A percentile compares a stretch with the other conserved stretches of the same genome.
Conservation (phyloP, 1,140 invertebrate genomes). For the Anthonomus grandis region DNA sequence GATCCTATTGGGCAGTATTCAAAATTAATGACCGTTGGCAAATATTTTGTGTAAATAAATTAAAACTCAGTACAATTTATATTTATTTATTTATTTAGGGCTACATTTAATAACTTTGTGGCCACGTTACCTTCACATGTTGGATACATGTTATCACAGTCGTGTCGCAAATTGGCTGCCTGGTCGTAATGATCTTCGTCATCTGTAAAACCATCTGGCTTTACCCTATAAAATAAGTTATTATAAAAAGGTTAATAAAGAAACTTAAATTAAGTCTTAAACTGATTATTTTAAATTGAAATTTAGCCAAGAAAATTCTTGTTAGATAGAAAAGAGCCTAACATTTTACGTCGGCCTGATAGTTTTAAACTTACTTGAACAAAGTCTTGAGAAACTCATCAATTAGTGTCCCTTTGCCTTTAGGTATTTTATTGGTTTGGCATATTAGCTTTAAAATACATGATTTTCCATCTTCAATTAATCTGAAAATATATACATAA, state of each 20-base stretch:
- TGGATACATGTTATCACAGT: slow-evolving; percentile 52
- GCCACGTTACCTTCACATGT: slow-evolving; percentile 51
- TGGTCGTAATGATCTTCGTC: slow-evolving; percentile 39
- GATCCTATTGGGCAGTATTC: slow-evolving; percentile 53
- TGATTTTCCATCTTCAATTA: slow-evolving; percentile 47
- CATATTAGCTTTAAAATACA: slow-evolving; percentile 57
- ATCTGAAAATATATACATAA: too few relatives aligned
- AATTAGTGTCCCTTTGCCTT: slow-evolving; percentile 48
- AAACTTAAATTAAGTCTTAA: background rate
- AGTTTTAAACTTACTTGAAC: slow-evolving; percentile 55
- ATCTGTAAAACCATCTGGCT: slow-evolving; percentile 28
- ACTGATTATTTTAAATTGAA: background rate
- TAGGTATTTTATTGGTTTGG: slow-evolving; percentile 39
- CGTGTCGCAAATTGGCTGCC: slow-evolving; percentile 34
- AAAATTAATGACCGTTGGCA: slow-evolving; percentile 16
- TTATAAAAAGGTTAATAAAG: background rate
- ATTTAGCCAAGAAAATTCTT: too few relatives aligned
- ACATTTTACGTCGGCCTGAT: too few relatives aligned
- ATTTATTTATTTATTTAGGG: too few relatives aligned
- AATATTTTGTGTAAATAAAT: too few relatives aligned
- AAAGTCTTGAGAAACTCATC: slow-evolving; percentile 53
- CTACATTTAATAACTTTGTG: slow-evolving; percentile 14
- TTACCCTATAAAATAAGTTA: slow-evolving; percentile 32
- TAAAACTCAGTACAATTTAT: background rate
- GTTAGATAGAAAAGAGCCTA: too few relatives aligned